Base-by-base conservation (phyloP, 2,113 vertebrate species). In the Pelecanoides urinatrix region DNA sequence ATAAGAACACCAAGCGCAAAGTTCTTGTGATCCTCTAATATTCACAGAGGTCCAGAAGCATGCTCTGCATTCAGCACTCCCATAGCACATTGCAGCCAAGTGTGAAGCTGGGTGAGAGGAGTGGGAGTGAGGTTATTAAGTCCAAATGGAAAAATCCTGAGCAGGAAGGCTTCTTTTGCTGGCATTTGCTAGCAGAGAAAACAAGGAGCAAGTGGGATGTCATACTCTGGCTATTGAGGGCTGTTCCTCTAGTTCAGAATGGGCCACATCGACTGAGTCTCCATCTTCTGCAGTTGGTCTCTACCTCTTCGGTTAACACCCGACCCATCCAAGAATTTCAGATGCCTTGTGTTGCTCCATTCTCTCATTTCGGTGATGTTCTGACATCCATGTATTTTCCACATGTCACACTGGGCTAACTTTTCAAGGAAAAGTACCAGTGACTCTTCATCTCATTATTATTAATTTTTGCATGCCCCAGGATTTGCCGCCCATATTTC, bases 41-140 rank as follows among this genome's bases (percentile, higher is more conserved):
- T 50, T 81, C 72, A 44, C 5, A 4, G 81, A 68, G 14, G 12
- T 75, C 38, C 34, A 44, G 47, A n/a, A 72, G 38, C 0, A 0
- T 76, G 42, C 26, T 93, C 23, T 78, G 21, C 36, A 40, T 92
- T 47, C n/a, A 75, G 21, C 25, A 32, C 7, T 93, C 44, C 18
- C 67, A 7, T 13, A 52, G 52, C 18, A 42, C 21, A 20, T 53
- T 26, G 47, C 40, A 47, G 29, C 11, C 49, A 68, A 81, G 27
- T 3, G 7, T 32, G 61, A 91, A 63, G 38, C n/a, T 63, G 29
- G 3, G 15, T 72, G 34, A 77, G 17, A 78, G n/a, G 45, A 74
- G 15, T 62, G 10, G 25, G 7, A 62, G 25, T 66, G 63, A 96
- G 23, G 15, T 73, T 59, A 55, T 59, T 30, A 66, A 80, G 32